Base-by-base conservation (phyloP, 2,113 vertebrate species). In the Engystomops pustulosus region DNA sequence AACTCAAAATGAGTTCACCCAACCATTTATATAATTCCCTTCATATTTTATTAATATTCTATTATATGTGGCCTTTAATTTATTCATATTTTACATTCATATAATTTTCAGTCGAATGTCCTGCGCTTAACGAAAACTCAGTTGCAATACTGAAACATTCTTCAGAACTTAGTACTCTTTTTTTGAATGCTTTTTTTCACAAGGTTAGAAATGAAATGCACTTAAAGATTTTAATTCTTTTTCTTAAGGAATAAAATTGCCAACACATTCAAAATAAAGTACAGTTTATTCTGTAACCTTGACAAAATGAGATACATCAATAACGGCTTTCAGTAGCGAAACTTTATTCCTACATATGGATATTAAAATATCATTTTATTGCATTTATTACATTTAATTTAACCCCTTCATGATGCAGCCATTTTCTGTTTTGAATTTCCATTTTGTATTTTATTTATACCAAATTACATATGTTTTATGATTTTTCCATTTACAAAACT, bases 141-240 rank as follows among this genome's bases (percentile, higher is more conserved):
- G 67, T 36, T 18, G 30, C 36, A 15, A 10, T 1, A 68, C 17
- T 62, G 34, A 12, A 68, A 36, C 30, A 36, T 36, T 36, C 58
- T 62, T 62, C 58, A 30, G 27, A 62, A 10, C 17, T 62, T 62
- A 2, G 25, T 25, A 2, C 10, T 60, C 25, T 12, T 60, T n/a
- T 27, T 23, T 60, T 60, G 55, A 60, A 60, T 34, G 62, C 12
- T 67, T 67, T 67, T 30, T 67, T 67, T n/a, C n/a, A 67, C 32
- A 68, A 34, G 17, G 65, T 68, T 36, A 68, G 30, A 32, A 32
- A 68, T 68, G 58, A 30, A 62, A 20, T 68, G 36, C 18, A 68
- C 23, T 68, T 68, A 36, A 68, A 67, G 62, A 67, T 23, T 6
- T 67, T 67, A 67, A 32, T 68, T 68, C 30, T 12, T 68, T 68